Conservation (phyloP, 2,113 vertebrate species). For the Hypocryptadius cinnamomeus region DNA sequence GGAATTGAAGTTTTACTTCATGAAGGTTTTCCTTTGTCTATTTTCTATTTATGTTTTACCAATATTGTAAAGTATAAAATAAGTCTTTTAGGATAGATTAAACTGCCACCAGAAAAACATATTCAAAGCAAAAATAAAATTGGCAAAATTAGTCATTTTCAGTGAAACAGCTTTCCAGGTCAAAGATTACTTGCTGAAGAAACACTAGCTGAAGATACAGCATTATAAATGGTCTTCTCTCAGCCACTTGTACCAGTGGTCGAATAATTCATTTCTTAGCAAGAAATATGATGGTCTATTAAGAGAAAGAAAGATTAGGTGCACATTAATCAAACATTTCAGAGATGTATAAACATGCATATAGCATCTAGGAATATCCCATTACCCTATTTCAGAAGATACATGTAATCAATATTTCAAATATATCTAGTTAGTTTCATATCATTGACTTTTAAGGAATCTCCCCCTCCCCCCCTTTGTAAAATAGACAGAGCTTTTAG, state of each 20-base stretch:
- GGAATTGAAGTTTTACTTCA: not conserved
- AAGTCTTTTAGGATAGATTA: conserved; percentile 46
- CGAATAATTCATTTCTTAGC: conserved; percentile 56
- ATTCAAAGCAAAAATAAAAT: conserved; percentile 54
- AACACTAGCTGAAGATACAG: conserved; percentile 44
- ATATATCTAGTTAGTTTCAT: conserved; percentile 23
- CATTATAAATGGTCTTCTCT: conserved; percentile 65
- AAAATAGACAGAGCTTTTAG: not conserved
- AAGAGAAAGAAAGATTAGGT: conserved; percentile 62
- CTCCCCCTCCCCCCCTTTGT: not conserved
- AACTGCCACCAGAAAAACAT: conserved; percentile 42
- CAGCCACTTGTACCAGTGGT: conserved; percentile 50
- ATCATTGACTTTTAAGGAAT: not conserved
- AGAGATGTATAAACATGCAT: conserved; percentile 22
- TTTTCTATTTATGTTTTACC: not conserved
- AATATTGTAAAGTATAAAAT: not conserved
- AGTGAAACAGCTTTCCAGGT: conserved; percentile 43
- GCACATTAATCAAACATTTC: conserved; percentile 69
- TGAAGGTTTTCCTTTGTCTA: not conserved
- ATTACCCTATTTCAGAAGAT: conserved; percentile 4
- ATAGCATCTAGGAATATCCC: not conserved
- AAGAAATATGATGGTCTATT: conserved; percentile 67
- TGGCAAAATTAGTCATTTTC: conserved; percentile 60
- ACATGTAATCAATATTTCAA: conserved; percentile 54
- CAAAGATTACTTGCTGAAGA: conserved; percentile 50